Base-by-base conservation (phyloP, 2,888 invertebrate species). In the Lasius fuliginosus region DNA sequence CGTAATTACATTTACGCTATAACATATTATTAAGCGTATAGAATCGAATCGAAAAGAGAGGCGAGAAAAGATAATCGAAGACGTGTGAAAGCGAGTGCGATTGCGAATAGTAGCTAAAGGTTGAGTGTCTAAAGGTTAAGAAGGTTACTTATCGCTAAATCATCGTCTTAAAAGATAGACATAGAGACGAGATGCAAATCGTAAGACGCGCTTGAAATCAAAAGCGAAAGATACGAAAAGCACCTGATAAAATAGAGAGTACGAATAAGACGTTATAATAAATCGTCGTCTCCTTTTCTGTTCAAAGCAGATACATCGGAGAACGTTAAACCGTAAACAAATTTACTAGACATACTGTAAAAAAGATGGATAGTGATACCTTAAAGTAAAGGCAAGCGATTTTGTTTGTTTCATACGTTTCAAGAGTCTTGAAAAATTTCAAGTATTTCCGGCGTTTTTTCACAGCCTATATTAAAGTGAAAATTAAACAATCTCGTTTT, bases 61-160 rank as follows among this genome's bases (percentile, higher is more conserved):
- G 42, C 86, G 88, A 85, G 58, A 76, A 67, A 67, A 69, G 65
- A 74, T 42, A 81, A 81, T 73, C 74, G 65, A 76, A 85, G 86
- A 85, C 77, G 89, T 87, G 89, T 89, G 90, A 90, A 89, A 87
- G 88, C 85, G 89, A 90, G 83, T 84, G 87, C 83, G 69, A 85
- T 85, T 83, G 87, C 83, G 83, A 83, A 84, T 88, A 85, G 89
- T 88, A 88, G 88, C 87, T 88, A 89, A 91, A 91, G 90, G 91
- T 23, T 90, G 90, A 89, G 85, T 85, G 87, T 73, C 85, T 88
- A 90, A 91, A 88, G 89, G 91, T 89, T 86, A 84, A 85, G 91
- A 89, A 89, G 89, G 89, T 88, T 75, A 85, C 85, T 49, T 49
- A 73, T 81, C 89, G 83, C 85, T 83, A 83, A 89, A 82, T 89